Percentiles rank a stretch among this genome's conserved stretches.
Evolutionary conservation across 2,113 vertebrate species (phyloP).

Genomic region (Tichodroma muraria): DNA sequence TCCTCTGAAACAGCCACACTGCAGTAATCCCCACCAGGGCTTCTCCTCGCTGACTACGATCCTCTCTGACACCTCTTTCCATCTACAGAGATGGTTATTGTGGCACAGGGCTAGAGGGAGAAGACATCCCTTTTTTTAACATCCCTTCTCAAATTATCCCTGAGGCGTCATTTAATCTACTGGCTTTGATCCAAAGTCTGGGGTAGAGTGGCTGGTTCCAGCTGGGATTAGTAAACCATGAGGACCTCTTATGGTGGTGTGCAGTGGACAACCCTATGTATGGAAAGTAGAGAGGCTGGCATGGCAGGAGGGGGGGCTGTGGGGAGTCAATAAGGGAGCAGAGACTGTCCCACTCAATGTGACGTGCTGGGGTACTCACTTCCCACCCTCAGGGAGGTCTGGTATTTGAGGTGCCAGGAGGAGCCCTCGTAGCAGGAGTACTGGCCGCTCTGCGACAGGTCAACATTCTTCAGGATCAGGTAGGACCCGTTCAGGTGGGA

Average conservation of each 20-base stretch:
- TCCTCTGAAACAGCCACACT: background rate
- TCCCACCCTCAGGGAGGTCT: conserved; percentile 84
- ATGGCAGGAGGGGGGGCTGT: background rate
- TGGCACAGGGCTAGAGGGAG: background rate
- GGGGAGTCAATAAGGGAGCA: background rate
- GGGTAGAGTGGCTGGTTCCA: background rate
- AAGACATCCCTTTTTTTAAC: background rate
- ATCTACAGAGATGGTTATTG: background rate
- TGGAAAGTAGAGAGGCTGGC: rapidly evolving
- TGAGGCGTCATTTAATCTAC: background rate
- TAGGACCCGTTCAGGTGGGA: conserved; percentile 79
- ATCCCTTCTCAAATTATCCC: background rate
- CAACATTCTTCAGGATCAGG: conserved; percentile 79
- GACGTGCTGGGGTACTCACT: conserved; percentile 75
- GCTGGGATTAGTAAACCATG: background rate
- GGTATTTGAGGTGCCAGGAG: conserved; percentile 85
- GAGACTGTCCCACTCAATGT: background rate
- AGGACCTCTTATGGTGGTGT: rapidly evolving
- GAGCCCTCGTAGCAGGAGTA: conserved; percentile 95
- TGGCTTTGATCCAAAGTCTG: background rate
- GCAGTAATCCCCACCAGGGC: background rate
- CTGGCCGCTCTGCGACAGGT: conserved; percentile 81
- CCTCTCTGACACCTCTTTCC: background rate
- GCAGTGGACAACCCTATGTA: rapidly evolving
- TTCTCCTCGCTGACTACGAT: background rate